These are phyloP conservation scores for Hyposoter dolosus DNA, from an alignment of 2,888 invertebrate species.

Conservation along the genomic window DNA sequence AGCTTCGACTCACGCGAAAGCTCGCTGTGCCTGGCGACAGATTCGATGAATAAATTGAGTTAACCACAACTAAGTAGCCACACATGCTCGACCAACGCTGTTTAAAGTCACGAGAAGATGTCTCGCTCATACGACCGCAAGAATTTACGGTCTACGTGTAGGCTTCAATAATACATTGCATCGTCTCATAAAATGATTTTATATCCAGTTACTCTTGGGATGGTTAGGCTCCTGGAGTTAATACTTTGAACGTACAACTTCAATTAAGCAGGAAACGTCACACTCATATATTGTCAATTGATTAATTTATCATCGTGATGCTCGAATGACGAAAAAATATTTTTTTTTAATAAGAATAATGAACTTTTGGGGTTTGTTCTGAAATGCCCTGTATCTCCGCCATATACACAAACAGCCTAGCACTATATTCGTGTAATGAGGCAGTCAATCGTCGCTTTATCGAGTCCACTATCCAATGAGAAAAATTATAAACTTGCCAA, in stretches of 20 bases:
- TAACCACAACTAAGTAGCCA: constrained; percentile 41
- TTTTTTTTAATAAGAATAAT: not conserved
- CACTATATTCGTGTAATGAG: constrained; percentile 77
- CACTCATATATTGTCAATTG: not conserved
- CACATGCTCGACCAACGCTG: constrained; percentile 28
- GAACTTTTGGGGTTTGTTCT: not conserved
- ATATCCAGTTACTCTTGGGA: not conserved
- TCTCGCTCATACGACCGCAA: constrained; percentile 5
- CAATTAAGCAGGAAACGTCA: not conserved
- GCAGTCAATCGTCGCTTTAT: constrained; percentile 78
- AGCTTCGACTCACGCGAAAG: constrained; percentile 57
- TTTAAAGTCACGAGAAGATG: constrained; percentile 39
- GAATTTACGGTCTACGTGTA: constrained; percentile 53
- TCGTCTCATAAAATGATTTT: not conserved
- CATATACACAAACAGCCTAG: constrained; percentile 65
- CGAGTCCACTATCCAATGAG: constrained; percentile 61
- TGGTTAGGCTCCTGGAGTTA: not conserved
- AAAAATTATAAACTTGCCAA: constrained; percentile 43
- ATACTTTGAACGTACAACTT: not conserved
- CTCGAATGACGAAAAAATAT: not conserved
- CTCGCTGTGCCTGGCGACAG: constrained; percentile 53
- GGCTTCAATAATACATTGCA: constrained; percentile 44
- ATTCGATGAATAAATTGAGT: constrained; percentile 67
- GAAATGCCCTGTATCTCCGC: constrained; percentile 2
- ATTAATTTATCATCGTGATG: not conserved